phyloP scores from a whole-genome alignment of 2,888 invertebrate genomes.

The Drosophila paracracens region DNA sequence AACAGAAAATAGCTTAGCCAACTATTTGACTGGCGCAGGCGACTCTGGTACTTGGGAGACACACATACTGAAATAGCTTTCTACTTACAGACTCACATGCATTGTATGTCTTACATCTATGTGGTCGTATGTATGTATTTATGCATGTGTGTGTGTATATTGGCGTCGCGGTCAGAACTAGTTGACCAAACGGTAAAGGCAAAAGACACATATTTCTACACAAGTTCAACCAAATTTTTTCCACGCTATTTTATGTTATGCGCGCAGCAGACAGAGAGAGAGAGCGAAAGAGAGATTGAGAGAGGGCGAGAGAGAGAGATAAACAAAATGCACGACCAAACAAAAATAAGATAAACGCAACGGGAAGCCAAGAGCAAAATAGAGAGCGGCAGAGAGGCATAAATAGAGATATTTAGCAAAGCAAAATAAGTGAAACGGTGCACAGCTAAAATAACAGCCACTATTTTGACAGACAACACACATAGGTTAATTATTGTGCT shows the following conservation, averaged over 20 bases:
- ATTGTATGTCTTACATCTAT: not conserved
- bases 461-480: conserved; percentile 48
- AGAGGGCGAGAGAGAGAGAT: conserved; percentile 15
- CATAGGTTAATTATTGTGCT: conserved; percentile 50
- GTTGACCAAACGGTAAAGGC: conserved; percentile 33
- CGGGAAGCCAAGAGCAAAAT: conserved; percentile 5
- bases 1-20: conserved; percentile 19
- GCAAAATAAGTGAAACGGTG: conserved; percentile 36
- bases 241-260: conserved; percentile 21
- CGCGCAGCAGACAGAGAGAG: not conserved
- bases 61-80: conserved; percentile 10
- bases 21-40: conserved; percentile 16
- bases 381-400: conserved; percentile 3
- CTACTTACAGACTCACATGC: not conserved
- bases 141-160: not conserved
- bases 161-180: conserved; percentile 31
- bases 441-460: conserved; percentile 40
- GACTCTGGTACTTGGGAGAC: conserved; percentile 7
- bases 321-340: conserved; percentile 49
- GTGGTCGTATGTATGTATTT: not conserved
- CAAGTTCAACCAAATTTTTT: conserved; percentile 23
- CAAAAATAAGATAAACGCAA: conserved; percentile 32
- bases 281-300: not conserved
- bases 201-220: conserved; percentile 24
- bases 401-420: conserved; percentile 9